Evolutionary conservation across 2,888 invertebrate genomes (phyloP), one percentile per base, ranked within the genome.

Genomic region (Andrena bucephala): DNA sequence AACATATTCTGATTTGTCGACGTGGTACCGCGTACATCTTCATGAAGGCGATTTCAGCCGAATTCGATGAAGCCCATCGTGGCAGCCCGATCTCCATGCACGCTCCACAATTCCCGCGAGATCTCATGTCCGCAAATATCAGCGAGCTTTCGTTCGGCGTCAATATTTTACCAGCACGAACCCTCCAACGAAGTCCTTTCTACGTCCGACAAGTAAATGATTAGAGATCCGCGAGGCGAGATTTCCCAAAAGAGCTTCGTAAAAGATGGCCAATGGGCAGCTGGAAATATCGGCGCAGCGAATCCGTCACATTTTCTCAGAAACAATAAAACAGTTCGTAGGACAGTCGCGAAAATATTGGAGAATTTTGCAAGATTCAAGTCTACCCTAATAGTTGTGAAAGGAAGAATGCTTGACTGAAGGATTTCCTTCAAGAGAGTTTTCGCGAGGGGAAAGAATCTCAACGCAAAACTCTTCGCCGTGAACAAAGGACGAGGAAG

Each of bases 401-500:
- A 33, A 24, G 29, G 31, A 68, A 54, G 24, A 50, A 63, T 3
- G 31, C 29, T 24, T 5, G 68, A 31, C 24, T 8, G 75, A 52
- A 66, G 65, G 80, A 69, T 65, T 83, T 50, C 50, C 20, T 36
- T 60, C 10, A 54, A 83, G 57, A 68, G 83, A 66, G 60, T 83
- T 67, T 78, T 66, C 68, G 24, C 50, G 42, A 42, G 31, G 8
- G 42, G 36, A 5, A 27, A 72, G 85, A 73, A 69, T 59, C 65
- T 60, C 57, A 73, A 65, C 59, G 63, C 66, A 68, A 87, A 87
- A 85, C 74, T 70, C 86, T 73, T 54, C 59, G 48, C 16, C 76
- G 76, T 27, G 83, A 78, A 88, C 85, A 85, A 88, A 86, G 81
- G 57, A 60, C 29, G 69, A 29, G 74, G 52, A 54, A 66, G 80